phyloP scores from a whole-genome alignment of 2,888 invertebrate genomes.

The Amblyjoppa proteus region DNA sequence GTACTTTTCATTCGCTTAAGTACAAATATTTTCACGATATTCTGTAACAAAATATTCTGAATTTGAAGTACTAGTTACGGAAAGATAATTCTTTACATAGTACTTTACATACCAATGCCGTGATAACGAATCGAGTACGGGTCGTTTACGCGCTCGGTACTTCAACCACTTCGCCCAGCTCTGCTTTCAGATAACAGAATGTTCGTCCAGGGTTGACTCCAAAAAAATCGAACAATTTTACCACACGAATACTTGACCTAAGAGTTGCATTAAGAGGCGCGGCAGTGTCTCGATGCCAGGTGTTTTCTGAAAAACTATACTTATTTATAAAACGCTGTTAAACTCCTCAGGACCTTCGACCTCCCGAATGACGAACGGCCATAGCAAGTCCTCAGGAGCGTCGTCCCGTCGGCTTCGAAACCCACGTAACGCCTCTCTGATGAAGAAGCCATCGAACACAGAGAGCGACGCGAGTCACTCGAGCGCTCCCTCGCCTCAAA shows the following conservation, averaged over 20 bases:
- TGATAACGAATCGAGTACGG: too few relatives aligned
- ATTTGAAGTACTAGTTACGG: too few relatives aligned
- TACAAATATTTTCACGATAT: too few relatives aligned
- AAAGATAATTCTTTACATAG: too few relatives aligned
- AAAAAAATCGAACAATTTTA: neutral
- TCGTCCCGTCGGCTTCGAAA: slow-evolving; percentile 77
- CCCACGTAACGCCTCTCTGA: slow-evolving; percentile 49
- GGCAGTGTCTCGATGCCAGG: neutral
- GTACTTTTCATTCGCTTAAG: too few relatives aligned
- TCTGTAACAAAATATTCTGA: too few relatives aligned
- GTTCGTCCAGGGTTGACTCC: neutral
- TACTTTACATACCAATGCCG: too few relatives aligned
- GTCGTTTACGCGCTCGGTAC: too few relatives aligned
- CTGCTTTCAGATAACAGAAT: too few relatives aligned
- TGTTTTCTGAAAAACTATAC: neutral
- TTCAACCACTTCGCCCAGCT: too few relatives aligned
- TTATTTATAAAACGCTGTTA: slow-evolving; percentile 30
- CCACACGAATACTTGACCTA: neutral
- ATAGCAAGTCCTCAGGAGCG: slow-evolving; percentile 74
- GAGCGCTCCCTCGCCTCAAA: slow-evolving; percentile 78
- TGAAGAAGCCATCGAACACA: slow-evolving; percentile 71
- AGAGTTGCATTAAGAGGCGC: neutral
- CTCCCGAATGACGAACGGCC: slow-evolving; percentile 81
- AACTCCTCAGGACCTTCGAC: slow-evolving; percentile 80
- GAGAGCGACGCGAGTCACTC: slow-evolving; percentile 79